phyloP scores from a whole-genome alignment of 2,113 vertebrate genomes.

The Hipposideros armiger region DNA sequence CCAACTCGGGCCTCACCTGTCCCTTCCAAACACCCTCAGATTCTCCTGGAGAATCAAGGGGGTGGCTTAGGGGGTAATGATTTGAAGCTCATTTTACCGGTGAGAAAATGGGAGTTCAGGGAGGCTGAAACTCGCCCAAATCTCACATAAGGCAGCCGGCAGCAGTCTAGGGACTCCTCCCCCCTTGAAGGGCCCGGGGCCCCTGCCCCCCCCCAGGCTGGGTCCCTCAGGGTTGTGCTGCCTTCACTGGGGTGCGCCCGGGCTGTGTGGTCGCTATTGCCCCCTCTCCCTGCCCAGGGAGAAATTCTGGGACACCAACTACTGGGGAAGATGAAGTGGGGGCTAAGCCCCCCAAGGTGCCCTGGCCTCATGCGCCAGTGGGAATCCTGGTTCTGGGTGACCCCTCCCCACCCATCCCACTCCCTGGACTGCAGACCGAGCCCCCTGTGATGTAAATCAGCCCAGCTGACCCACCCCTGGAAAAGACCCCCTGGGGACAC shows the following conservation, averaged over 20 bases:
- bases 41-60: neutral
- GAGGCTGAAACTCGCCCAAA: neutral
- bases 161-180: too few relatives aligned
- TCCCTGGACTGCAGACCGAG: neutral
- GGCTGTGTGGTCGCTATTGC: neutral
- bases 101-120: neutral
- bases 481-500: conserved; percentile 24
- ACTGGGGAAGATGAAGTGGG: neutral
- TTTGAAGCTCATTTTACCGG: neutral
- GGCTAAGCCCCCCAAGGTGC: neutral
- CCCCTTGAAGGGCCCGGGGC: neutral
- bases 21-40: neutral
- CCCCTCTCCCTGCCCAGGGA: neutral
- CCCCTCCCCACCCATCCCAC: neutral
- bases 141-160: neutral
- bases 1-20: fast-evolving
- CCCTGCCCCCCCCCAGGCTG: neutral
- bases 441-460: neutral
- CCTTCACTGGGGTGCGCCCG: neutral
- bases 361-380: neutral
- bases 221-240: neutral
- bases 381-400: neutral
- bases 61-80: too few relatives aligned
- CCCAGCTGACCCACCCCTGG: neutral
- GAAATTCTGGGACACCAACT: neutral